Percentiles rank a stretch among this genome's conserved stretches.
phyloP scores from a whole-genome alignment of 92 coral and sea anemone genomes.

The Pocillopora grandis region DNA sequence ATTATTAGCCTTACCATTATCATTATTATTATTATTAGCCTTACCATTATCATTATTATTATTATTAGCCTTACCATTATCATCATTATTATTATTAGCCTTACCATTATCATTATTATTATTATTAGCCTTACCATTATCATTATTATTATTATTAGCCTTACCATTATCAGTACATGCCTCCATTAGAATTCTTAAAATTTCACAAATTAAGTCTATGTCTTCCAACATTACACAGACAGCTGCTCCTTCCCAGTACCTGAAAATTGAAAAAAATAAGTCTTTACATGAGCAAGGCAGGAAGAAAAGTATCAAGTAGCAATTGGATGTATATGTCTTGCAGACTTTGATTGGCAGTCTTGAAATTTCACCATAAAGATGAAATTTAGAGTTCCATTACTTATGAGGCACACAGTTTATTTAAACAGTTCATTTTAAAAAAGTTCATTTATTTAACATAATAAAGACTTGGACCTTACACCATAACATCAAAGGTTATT shows the following conservation, averaged over 20 bases:
- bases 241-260: conserved; percentile 71
- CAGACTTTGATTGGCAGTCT: neutral
- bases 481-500: too few species aligned
- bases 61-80: too few species aligned
- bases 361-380: too few species aligned
- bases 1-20: too few species aligned
- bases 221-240: conserved; percentile 62
- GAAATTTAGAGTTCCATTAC: neutral
- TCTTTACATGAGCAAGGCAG: neutral
- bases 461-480: too few species aligned
- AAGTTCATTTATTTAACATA: neutral
- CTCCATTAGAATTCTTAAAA: conserved; percentile 55
- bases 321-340: neutral
- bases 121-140: too few species aligned
- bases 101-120: too few species aligned
- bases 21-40: too few species aligned
- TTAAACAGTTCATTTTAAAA: too few species aligned
- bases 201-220: conserved; percentile 58
- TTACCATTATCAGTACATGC: conserved; percentile 81
- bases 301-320: neutral
- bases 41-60: too few species aligned
- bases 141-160: too few species aligned
- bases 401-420: neutral
- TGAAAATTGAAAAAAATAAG: conserved; percentile 1
- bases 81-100: too few species aligned